These are phyloP conservation scores for Epinephelus fuscoguttatus DNA, from an alignment of 2,113 vertebrate species.

Conservation along the genomic window DNA sequence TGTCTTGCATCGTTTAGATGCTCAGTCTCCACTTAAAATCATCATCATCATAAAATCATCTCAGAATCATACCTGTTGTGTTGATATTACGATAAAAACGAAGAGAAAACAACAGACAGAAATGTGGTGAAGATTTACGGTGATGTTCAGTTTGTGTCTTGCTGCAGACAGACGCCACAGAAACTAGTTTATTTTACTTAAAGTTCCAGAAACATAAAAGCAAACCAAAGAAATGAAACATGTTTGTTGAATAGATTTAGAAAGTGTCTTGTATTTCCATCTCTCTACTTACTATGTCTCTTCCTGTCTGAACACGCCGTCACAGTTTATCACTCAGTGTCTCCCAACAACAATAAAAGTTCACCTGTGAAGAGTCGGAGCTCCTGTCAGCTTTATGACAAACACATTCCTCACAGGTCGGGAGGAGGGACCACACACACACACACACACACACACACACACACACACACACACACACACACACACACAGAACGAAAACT, in stretches of 20 bases:
- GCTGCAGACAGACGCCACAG: background rate
- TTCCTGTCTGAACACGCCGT: constrained; percentile 60
- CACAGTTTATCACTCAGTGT: constrained; percentile 43
- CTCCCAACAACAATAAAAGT: constrained; percentile 68
- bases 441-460: background rate
- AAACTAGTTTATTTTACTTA: background rate
- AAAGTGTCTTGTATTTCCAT: constrained; percentile 45
- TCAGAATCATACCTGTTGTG: background rate
- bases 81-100: background rate
- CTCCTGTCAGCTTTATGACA: constrained; percentile 61
- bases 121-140: background rate
- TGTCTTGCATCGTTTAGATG: too few relatives aligned
- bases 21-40: background rate
- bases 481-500: background rate
- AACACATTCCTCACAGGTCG: constrained; percentile 47
- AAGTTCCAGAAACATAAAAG: background rate
- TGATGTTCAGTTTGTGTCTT: background rate
- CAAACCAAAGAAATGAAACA: background rate
- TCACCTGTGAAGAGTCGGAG: constrained; percentile 41
- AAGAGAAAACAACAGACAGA: background rate
- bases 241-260: constrained; percentile 16
- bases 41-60: background rate
- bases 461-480: background rate
- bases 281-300: constrained; percentile 52
- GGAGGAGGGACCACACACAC: background rate